phyloP scores from a whole-genome alignment of 2,113 vertebrate species.

The Plotosus lineatus region DNA sequence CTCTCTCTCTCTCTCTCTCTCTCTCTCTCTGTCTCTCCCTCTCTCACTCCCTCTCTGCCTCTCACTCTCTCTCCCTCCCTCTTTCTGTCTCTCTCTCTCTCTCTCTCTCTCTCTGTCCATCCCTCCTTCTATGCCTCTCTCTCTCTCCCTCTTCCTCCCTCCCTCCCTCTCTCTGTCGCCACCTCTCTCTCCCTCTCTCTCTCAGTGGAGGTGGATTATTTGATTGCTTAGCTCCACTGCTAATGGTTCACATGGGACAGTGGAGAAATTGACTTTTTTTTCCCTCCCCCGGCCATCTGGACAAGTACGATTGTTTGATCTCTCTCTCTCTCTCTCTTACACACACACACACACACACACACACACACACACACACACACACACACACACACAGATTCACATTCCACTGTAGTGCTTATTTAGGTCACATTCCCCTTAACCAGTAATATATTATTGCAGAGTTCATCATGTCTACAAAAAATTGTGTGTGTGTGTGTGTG shows the following conservation, averaged over 20 bases:
- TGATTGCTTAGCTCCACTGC: constrained; percentile 21
- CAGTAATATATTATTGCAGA: constrained; percentile 33
- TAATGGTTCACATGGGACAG: constrained; percentile 34
- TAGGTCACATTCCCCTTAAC: constrained; percentile 33
- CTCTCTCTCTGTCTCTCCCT: neutral
- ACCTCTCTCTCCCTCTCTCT: neutral
- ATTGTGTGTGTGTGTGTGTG: constrained; percentile 6
- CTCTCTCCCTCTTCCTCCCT: neutral
- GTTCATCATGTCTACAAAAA: neutral
- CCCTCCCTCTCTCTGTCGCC: neutral
- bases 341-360: constrained; percentile 3
- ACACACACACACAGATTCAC: neutral
- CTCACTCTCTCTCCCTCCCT: too few species aligned
- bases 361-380: neutral
- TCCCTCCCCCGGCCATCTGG: constrained; percentile 24
- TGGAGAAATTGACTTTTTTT: constrained; percentile 14
- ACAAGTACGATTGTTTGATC: constrained; percentile 19
- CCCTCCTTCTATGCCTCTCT: neutral
- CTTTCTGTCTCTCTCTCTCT: too few species aligned
- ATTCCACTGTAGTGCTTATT: constrained; percentile 34
- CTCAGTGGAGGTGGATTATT: constrained; percentile 25
- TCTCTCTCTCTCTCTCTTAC: neutral
- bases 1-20: neutral
- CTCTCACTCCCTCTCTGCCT: neutral
- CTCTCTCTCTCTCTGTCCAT: neutral